phyloP scores from a whole-genome alignment of 2,888 invertebrate genomes.

The Atrina japonica region DNA sequence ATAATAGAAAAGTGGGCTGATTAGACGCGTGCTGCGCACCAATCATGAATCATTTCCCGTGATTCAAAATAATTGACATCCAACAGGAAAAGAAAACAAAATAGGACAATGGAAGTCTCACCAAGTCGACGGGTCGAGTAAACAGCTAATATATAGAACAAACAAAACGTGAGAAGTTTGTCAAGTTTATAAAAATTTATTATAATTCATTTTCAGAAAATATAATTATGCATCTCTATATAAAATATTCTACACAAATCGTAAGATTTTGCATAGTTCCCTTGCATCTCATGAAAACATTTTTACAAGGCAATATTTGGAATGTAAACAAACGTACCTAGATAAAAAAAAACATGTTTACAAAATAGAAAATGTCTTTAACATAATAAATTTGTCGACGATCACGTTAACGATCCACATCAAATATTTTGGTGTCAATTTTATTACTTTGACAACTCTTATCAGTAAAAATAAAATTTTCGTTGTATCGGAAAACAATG shows the following conservation, averaged over 20 bases:
- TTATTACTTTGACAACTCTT: too few relatives aligned
- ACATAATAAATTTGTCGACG: too few relatives aligned
- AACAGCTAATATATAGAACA: neutral
- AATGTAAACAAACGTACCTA: conserved; percentile 20
- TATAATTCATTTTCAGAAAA: neutral
- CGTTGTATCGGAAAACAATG: too few relatives aligned
- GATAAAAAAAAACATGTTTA: too few relatives aligned
- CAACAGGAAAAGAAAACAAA: conserved; percentile 13
- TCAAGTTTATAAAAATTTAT: conserved; percentile 6
- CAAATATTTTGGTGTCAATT: too few relatives aligned
- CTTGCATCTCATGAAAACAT: neutral
- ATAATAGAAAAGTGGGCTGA: conserved; percentile 10
- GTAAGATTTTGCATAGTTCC: neutral
- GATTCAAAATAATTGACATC: conserved; percentile 25
- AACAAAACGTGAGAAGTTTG: too few relatives aligned
- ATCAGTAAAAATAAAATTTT: too few relatives aligned
- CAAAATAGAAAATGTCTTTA: too few relatives aligned
- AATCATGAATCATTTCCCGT: conserved; percentile 26
- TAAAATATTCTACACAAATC: conserved; percentile 1
- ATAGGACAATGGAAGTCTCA: neutral
- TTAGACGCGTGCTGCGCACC: conserved; percentile 29
- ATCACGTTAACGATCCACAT: too few relatives aligned
- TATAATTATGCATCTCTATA: neutral
- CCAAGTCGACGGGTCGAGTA: conserved; percentile 17
- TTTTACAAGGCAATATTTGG: neutral